A percentile compares a stretch with the other conserved stretches of the same genome.
These are phyloP conservation scores for Phortica magna DNA, from an alignment of 2,888 invertebrate genomes.

Conservation along the genomic window DNA sequence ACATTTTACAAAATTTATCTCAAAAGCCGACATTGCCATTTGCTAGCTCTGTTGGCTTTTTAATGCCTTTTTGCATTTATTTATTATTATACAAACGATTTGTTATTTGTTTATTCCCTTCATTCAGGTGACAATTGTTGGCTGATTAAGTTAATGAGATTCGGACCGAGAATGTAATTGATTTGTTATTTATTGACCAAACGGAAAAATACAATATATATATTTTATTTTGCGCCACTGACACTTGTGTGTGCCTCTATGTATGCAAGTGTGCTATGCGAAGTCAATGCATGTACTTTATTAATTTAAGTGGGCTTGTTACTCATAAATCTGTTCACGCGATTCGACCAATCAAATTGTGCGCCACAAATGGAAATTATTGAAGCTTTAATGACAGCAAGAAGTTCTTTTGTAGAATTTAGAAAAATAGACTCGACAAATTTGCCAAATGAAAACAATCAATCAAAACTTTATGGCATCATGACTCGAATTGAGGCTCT, in stretches of 20 bases:
- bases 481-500: background rate
- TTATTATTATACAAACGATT: conserved; percentile 26
- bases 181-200: conserved; percentile 34
- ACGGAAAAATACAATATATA: conserved; percentile 27
- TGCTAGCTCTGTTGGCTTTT: background rate
- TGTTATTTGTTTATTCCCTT: conserved; percentile 4
- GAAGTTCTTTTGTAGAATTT: too few species aligned
- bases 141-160: conserved; percentile 25
- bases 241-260: background rate
- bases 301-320: conserved; percentile 20
- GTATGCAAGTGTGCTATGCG: background rate
- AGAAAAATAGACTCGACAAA: background rate
- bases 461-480: background rate
- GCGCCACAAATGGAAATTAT: too few species aligned
- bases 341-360: background rate
- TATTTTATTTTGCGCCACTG: background rate
- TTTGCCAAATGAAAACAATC: background rate
- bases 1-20: conserved; percentile 7
- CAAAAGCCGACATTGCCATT: background rate
- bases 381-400: too few species aligned
- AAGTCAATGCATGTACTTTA: conserved; percentile 5
- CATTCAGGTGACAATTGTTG: conserved; percentile 17
- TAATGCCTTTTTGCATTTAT: conserved; percentile 24
- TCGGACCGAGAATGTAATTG: conserved; percentile 5
- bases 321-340: conserved; percentile 3